A percentile compares a stretch with the other conserved stretches of the same genome.
phyloP scores from a whole-genome alignment of 37 sponge, comb jelly and placozoan genomes.

The Chondrosia reniformis region DNA sequence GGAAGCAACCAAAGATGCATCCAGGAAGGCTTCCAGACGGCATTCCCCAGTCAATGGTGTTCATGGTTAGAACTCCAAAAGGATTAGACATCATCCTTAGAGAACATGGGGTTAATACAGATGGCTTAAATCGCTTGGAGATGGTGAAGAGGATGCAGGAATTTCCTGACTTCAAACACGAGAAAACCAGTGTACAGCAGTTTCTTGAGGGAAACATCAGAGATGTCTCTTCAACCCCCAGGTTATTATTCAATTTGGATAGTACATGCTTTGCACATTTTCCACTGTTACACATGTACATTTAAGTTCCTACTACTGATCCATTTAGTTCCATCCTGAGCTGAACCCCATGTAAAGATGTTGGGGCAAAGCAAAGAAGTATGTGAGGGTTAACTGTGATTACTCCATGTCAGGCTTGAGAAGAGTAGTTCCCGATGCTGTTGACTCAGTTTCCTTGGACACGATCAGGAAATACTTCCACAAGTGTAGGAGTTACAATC shows the following conservation, averaged over 20 bases:
- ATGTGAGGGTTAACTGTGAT: no score
- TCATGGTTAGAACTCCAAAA: not conserved
- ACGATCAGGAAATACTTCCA: slow-evolving; percentile 30
- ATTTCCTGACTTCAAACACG: slow-evolving; percentile 34
- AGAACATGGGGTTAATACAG: slow-evolving; percentile 9
- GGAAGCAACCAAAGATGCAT: no score
- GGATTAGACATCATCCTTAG: slow-evolving; percentile 17
- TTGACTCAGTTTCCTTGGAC: slow-evolving; percentile 11
- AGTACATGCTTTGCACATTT: no score
- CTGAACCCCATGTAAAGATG: not conserved
- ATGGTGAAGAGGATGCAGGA: slow-evolving; percentile 14
- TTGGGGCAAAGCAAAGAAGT: no score
- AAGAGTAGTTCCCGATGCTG: not conserved
- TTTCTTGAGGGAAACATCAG: slow-evolving; percentile 14
- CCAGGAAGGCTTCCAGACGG: no score
- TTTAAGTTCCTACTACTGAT: slow-evolving; percentile 13
- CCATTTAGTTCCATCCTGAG: no score
- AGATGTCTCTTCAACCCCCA: no score
- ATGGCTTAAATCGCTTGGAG: not conserved
- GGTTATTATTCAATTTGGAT: no score
- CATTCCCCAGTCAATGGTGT: not conserved
- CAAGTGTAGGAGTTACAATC: slow-evolving; percentile 19
- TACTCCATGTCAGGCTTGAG: no score
- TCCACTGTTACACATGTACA: not conserved
- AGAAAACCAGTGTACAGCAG: slow-evolving; percentile 20